Evolutionary conservation across 2,888 invertebrate species (phyloP).

Genomic region (Corythucha ciliata): DNA sequence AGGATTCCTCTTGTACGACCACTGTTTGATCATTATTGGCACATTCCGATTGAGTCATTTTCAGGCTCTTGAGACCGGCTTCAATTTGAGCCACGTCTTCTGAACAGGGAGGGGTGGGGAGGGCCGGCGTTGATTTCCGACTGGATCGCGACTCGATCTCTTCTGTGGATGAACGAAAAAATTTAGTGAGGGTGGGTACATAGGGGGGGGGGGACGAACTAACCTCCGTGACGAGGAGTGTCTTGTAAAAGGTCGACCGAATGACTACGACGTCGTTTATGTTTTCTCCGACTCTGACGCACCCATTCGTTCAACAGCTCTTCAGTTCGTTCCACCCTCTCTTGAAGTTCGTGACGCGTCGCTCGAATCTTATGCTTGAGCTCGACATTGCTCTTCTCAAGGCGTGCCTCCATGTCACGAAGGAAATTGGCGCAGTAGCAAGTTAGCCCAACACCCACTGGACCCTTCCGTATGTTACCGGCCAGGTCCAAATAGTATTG

Average conservation of each 20-base stretch:
- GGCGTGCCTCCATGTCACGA: slow-evolving; percentile 72
- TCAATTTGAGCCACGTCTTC: slow-evolving; percentile 22
- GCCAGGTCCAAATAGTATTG: slow-evolving; percentile 91
- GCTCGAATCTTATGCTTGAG: slow-evolving; percentile 66
- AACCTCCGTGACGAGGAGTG: slow-evolving; percentile 9
- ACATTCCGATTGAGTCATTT: too few relatives aligned
- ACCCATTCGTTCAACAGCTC: slow-evolving; percentile 48
- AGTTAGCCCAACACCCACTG: slow-evolving; percentile 85
- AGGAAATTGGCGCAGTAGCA: slow-evolving; percentile 90
- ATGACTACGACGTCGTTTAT: slow-evolving; percentile 18
- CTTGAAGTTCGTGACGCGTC: slow-evolving; percentile 68
- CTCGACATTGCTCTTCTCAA: slow-evolving; percentile 71
- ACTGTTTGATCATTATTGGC: too few relatives aligned
- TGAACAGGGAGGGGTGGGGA: slow-evolving; percentile 6
- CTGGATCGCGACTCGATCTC: background rate
- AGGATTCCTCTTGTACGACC: too few relatives aligned
- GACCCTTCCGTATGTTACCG: slow-evolving; percentile 90
- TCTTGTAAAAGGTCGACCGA: slow-evolving; percentile 18
- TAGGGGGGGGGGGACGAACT: too few relatives aligned
- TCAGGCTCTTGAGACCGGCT: slow-evolving; percentile 16
- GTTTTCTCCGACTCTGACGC: slow-evolving; percentile 16
- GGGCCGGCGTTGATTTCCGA: slow-evolving; percentile 16
- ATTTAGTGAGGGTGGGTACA: slow-evolving; percentile 3
- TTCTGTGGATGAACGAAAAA: background rate
- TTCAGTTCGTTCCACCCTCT: slow-evolving; percentile 67